A percentile compares a stretch with the other conserved stretches of the same genome.
phyloP scores from a whole-genome alignment of 1,140 invertebrate species.

The Thrips palmi region DNA sequence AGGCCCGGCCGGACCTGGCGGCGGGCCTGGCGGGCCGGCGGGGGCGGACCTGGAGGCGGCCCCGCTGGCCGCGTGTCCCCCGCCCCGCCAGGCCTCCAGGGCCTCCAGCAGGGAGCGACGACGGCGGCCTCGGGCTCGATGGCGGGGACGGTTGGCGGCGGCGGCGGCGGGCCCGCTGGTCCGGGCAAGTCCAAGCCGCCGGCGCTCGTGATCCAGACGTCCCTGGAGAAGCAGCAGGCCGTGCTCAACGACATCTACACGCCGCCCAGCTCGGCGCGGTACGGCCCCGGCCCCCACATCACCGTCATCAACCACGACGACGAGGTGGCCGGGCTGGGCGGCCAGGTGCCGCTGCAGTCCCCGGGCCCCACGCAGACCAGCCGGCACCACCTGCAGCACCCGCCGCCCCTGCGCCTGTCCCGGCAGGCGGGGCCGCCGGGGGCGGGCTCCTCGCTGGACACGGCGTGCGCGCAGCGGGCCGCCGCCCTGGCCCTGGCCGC shows the following conservation, averaged over 20 bases:
- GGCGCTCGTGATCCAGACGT: conserved; percentile 56
- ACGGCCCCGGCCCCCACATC: conserved; percentile 52
- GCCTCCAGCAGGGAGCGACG: conserved; percentile 29
- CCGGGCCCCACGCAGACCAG: conserved; percentile 12
- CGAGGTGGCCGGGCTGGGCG: conserved; percentile 19
- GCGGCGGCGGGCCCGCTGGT: conserved; percentile 35
- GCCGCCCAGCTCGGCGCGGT: conserved; percentile 27
- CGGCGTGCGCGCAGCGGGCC: conserved; percentile 31
- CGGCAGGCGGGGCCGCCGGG: conserved; percentile 33
- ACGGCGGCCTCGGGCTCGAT: conserved; percentile 33
- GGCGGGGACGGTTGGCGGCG: conserved; percentile 38
- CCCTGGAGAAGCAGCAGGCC: conserved; percentile 39
- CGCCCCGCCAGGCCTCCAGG: conserved; percentile 33
- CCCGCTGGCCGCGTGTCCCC: no score
- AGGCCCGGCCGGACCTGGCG: conserved; percentile 19
- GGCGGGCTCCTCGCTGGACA: conserved; percentile 34
- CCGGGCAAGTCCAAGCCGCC: conserved; percentile 42
- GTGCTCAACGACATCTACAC: conserved; percentile 31
- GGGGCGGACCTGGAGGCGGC: conserved; percentile 41
- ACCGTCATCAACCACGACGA: conserved; percentile 81
- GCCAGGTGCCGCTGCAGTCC: conserved; percentile 19
- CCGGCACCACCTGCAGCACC: conserved; percentile 24
- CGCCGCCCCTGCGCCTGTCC: conserved; percentile 48
- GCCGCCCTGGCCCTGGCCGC: conserved; percentile 31
- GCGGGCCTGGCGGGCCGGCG: conserved; percentile 32